A percentile compares a stretch with the other conserved stretches of the same genome.
phyloP scores from a whole-genome alignment of 1,140 invertebrate genomes.

The Periplaneta americana region DNA sequence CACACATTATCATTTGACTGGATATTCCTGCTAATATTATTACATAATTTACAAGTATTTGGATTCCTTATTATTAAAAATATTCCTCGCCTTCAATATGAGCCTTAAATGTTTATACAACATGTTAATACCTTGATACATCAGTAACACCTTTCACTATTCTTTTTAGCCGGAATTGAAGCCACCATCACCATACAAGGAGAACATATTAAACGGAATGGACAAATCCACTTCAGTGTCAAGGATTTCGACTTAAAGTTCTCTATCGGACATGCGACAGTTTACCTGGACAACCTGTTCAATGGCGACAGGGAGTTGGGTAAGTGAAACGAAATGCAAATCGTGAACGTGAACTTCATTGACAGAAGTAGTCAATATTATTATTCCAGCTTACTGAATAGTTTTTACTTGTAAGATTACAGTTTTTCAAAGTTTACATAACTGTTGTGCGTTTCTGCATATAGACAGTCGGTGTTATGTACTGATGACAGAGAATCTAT shows the following conservation, averaged over 20 bases:
- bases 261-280: constrained; percentile 48
- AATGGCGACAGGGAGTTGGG: constrained; percentile 57
- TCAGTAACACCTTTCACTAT: background rate
- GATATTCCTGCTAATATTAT: background rate
- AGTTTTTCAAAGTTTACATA: background rate
- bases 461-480: background rate
- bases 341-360: background rate
- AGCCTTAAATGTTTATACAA: background rate
- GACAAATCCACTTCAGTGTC: constrained; percentile 48
- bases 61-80: background rate
- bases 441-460: background rate
- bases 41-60: background rate
- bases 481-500: no score
- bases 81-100: background rate
- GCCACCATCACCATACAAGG: constrained; percentile 49
- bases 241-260: constrained; percentile 56
- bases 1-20: background rate
- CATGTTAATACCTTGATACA: background rate
- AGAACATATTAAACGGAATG: constrained; percentile 43
- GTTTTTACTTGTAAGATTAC: background rate
- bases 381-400: background rate
- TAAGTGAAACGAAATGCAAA: constrained; percentile 20
- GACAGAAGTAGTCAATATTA: background rate
- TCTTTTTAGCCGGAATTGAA: constrained; percentile 53
- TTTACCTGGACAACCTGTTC: constrained; percentile 62